Evolutionary conservation across 1,140 invertebrate genomes (phyloP).

Genomic region (Bombus difficillimus): DNA sequence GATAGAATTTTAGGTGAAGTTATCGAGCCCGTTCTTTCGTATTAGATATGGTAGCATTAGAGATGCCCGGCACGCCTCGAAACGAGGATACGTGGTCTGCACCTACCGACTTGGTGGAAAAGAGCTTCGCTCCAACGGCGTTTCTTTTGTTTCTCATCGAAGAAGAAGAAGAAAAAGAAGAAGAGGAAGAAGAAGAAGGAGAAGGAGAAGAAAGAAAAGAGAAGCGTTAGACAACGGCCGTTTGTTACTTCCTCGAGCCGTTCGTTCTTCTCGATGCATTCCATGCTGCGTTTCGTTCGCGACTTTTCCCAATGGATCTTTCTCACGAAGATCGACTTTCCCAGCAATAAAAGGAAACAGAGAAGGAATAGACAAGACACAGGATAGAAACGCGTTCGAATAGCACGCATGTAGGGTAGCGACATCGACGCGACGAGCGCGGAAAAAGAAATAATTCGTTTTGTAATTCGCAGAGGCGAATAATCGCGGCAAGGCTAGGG

Average conservation of each 20-base stretch:
- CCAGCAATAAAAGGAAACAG: too few relatives aligned
- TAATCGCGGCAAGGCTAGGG: too few relatives aligned
- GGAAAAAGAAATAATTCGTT: neutral
- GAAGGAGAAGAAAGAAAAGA: neutral
- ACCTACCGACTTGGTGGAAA: conserved; percentile 33
- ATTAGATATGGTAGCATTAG: conserved; percentile 54
- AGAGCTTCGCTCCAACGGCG: conserved; percentile 11
- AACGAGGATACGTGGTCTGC: conserved; percentile 9
- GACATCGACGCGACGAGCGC: neutral
- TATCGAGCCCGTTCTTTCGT: conserved; percentile 68
- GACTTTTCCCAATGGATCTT: neutral
- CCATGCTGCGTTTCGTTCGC: conserved; percentile 17
- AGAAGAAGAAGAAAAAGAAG: neutral
- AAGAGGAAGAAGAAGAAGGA: neutral
- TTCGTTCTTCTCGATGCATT: conserved; percentile 1
- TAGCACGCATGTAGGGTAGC: neutral
- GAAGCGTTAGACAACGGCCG: neutral
- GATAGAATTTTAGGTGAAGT: conserved; percentile 64
- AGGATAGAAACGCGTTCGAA: neutral
- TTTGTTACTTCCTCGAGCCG: neutral
- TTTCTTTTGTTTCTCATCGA: conserved; percentile 38
- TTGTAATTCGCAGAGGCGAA: neutral
- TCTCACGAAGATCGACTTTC: neutral
- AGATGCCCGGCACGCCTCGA: conserved; percentile 31
- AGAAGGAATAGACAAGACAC: neutral